Evolutionary conservation across 2,113 vertebrate species (phyloP).

Genomic region (Phylloscopus whistleri): DNA sequence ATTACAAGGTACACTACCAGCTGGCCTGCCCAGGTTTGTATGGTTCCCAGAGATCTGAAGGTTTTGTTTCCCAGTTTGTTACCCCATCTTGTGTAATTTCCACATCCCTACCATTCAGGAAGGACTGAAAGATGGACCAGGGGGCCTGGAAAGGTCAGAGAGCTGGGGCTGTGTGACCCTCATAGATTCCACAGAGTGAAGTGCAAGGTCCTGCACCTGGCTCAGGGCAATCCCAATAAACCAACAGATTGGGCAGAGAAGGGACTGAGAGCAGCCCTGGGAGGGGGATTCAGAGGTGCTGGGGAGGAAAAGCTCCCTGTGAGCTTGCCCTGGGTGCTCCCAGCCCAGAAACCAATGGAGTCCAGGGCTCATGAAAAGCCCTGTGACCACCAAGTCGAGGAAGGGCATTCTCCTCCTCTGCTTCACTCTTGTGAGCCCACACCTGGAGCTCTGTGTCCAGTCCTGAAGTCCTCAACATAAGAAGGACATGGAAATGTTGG

Average conservation of each 20-base stretch:
- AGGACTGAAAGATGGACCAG: not conserved
- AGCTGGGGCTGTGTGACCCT: not conserved
- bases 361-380: not conserved
- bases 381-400: rapidly evolving
- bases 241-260: not conserved
- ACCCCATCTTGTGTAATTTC: not conserved
- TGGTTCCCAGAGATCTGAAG: not conserved
- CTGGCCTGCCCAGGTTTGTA: not conserved
- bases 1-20: not conserved
- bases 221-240: not conserved
- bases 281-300: not conserved
- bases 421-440: not conserved
- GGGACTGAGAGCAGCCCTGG: not conserved
- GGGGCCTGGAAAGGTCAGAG: not conserved
- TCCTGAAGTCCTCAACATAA: not conserved
- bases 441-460: not conserved
- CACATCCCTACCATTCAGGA: not conserved
- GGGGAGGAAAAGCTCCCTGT: not conserved
- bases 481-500: not conserved
- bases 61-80: not conserved
- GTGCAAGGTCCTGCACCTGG: too few species aligned
- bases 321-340: not conserved
- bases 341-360: rapidly evolving
- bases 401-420: not conserved
- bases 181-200: not conserved